These are phyloP conservation scores for Actenoides lindsayi DNA, from an alignment of 2,113 vertebrate genomes.

Conservation along the genomic window DNA sequence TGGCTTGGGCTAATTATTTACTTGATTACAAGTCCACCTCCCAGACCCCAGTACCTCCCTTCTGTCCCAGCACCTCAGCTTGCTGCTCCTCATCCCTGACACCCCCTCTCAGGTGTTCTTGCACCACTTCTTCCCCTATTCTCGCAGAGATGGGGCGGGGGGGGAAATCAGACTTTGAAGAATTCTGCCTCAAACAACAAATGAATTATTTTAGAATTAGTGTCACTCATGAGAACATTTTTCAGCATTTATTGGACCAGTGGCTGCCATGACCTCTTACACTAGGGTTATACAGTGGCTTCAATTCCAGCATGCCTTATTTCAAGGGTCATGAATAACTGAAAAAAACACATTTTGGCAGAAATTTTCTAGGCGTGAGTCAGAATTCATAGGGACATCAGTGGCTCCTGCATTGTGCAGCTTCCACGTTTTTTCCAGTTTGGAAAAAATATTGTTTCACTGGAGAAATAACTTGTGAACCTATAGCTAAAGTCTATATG, in stretches of 20 bases:
- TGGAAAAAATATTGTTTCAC: background rate
- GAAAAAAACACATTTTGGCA: background rate
- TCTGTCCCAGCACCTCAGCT: background rate
- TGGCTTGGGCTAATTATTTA: background rate
- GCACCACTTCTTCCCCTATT: background rate
- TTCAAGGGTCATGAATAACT: background rate
- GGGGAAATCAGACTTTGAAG: background rate
- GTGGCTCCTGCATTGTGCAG: background rate
- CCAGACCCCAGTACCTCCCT: background rate
- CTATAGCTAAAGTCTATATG: background rate
- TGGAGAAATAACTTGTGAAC: constrained; percentile 6
- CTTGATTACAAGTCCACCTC: background rate
- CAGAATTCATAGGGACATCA: background rate
- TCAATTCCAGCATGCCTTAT: background rate
- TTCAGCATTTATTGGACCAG: background rate
- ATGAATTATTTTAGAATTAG: background rate
- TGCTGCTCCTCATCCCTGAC: background rate
- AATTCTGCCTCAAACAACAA: background rate
- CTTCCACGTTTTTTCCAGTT: background rate
- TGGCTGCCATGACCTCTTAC: background rate
- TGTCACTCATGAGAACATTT: background rate
- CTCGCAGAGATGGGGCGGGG: accelerated
- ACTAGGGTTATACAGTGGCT: background rate
- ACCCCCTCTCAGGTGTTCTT: background rate
- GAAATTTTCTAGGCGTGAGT: background rate